Evolutionary conservation across 2,888 invertebrate genomes (phyloP).

Genomic region (Andrena flavipes): DNA sequence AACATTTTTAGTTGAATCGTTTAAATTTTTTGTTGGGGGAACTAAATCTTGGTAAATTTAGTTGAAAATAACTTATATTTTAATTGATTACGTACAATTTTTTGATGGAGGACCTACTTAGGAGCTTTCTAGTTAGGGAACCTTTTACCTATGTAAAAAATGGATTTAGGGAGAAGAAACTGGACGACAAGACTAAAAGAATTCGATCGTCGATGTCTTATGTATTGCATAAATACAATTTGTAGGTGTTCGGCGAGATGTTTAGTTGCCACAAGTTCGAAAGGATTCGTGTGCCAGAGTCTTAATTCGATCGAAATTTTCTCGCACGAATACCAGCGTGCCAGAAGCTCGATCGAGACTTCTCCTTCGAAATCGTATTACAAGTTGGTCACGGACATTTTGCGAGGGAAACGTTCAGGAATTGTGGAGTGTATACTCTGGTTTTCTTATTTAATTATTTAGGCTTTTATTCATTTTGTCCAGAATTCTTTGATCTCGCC

Average conservation of each 20-base stretch:
- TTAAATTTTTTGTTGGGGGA: too few species aligned
- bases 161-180: too few species aligned
- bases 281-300: neutral
- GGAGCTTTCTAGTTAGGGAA: too few species aligned
- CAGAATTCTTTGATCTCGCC: neutral
- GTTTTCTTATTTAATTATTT: conserved; percentile 16
- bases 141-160: too few species aligned
- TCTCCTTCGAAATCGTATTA: conserved; percentile 17
- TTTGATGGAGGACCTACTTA: too few species aligned
- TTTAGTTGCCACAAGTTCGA: neutral
- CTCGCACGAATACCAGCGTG: conserved; percentile 7
- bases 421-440: neutral
- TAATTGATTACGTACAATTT: too few species aligned
- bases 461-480: neutral
- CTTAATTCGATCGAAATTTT: conserved; percentile 32
- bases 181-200: too few species aligned
- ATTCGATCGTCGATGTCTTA: neutral
- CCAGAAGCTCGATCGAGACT: conserved; percentile 5
- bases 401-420: conserved; percentile 27
- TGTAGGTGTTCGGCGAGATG: neutral
- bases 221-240: neutral
- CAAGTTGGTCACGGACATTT: conserved; percentile 33
- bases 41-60: too few species aligned
- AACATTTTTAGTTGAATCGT: too few species aligned
- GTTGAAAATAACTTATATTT: too few species aligned